phyloP scores from a whole-genome alignment of 1,140 invertebrate species.

The Mactra quadrangularis region DNA sequence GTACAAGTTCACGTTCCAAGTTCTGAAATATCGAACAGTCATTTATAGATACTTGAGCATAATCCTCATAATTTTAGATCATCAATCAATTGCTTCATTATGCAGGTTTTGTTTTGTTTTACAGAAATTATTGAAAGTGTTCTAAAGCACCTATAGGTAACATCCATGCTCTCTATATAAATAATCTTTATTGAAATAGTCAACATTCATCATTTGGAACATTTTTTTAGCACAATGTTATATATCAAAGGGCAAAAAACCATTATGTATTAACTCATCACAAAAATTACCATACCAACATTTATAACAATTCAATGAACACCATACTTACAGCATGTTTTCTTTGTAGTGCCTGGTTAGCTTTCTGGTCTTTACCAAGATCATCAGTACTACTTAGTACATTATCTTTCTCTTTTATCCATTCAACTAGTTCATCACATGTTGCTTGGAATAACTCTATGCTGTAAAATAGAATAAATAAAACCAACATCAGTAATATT shows the following conservation, averaged over 20 bases:
- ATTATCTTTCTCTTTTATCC: conserved; percentile 98
- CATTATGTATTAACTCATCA: too few relatives aligned
- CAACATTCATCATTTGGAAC: too few relatives aligned
- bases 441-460: conserved; percentile 92
- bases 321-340: conserved; percentile 94
- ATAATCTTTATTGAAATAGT: too few relatives aligned
- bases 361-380: conserved; percentile 97
- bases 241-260: too few relatives aligned
- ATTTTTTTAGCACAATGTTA: too few relatives aligned
- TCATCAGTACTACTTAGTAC: conserved; percentile 97
- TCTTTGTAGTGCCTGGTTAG: conserved; percentile 95
- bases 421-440: conserved; percentile 97
- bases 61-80: too few relatives aligned
- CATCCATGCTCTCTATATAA: too few relatives aligned
- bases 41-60: neutral
- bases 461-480: conserved; percentile 84
- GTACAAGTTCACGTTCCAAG: conserved; percentile 97
- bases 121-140: too few relatives aligned
- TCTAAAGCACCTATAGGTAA: too few relatives aligned
- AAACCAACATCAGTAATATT: neutral
- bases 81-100: neutral
- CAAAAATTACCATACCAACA: too few relatives aligned
- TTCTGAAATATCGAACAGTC: conserved; percentile 70
- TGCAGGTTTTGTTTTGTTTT: conserved; percentile 1
- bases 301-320: too few relatives aligned